Percentiles rank a stretch among this genome's conserved stretches.
Evolutionary conservation across 2,797 vertebrate species (phyloP).

Genomic region (Lepus townsendii): DNA sequence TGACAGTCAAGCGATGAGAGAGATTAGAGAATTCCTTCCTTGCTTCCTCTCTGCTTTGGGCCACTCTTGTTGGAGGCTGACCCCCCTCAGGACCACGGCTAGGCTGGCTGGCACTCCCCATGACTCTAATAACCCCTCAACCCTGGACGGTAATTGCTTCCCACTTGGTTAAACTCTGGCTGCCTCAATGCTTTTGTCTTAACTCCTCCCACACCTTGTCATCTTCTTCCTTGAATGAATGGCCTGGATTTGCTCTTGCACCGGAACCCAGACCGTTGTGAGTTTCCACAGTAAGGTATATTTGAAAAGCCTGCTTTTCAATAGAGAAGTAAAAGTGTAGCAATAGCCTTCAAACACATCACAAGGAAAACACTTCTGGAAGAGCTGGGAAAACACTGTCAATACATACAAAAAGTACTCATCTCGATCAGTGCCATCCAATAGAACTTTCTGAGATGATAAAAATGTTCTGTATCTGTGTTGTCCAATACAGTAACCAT

Average conservation of each 20-base stretch:
- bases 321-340: neutral
- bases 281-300: neutral
- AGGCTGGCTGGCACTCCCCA: neutral
- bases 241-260: neutral
- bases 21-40: neutral
- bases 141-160: neutral
- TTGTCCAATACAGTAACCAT: neutral
- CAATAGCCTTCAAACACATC: neutral
- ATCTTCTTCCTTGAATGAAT: neutral
- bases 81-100: neutral
- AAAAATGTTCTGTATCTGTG: neutral
- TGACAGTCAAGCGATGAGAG: neutral
- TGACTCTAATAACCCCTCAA: neutral
- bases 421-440: neutral
- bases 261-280: neutral
- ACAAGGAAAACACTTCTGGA: neutral
- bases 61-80: neutral
- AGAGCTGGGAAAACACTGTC: neutral
- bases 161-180: neutral
- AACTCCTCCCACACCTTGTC: neutral
- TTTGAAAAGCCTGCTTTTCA: constrained; percentile 19
- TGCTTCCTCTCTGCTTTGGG: constrained; percentile 11
- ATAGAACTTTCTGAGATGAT: neutral
- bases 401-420: neutral
- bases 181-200: neutral